Percentiles rank a stretch among this genome's conserved stretches.
Conservation (phyloP, 2,797 vertebrate genomes). For the Falco novaeseelandiae region DNA sequence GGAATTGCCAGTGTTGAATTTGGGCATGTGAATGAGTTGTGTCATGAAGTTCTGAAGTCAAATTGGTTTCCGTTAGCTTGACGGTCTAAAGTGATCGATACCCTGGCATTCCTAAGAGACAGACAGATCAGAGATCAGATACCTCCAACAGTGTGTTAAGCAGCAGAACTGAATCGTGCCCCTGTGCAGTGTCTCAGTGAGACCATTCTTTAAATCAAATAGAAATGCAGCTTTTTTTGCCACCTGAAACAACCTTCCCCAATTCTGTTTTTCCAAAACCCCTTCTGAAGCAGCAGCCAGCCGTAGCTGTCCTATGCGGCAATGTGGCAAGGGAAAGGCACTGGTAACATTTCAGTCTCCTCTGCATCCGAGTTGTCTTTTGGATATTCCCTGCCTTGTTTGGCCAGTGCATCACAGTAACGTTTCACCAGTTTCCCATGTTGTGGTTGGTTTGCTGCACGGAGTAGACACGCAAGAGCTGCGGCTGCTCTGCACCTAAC, state of each 20-base stretch:
- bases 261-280: not conserved
- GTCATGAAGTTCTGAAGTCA: not conserved
- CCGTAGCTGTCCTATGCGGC: not conserved
- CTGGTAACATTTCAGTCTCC: not conserved
- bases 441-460: not conserved
- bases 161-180: not conserved
- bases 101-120: not conserved
- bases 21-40: not conserved
- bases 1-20: not conserved
- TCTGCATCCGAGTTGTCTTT: not conserved
- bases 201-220: not conserved
- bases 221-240: not conserved
- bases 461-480: not conserved
- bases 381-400: not conserved
- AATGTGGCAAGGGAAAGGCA: not conserved
- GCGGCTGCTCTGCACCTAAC: not conserved
- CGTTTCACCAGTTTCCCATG: not conserved
- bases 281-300: not conserved
- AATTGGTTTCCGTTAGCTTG: not conserved
- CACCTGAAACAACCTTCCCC: not conserved
- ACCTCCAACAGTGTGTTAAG: accelerated
- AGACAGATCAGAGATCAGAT: not conserved
- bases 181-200: not conserved
- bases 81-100: not conserved
- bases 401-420: too few relatives aligned